Evolutionary conservation across 2,888 invertebrate species (phyloP).

Genomic region (Cyclophora albipunctata): DNA sequence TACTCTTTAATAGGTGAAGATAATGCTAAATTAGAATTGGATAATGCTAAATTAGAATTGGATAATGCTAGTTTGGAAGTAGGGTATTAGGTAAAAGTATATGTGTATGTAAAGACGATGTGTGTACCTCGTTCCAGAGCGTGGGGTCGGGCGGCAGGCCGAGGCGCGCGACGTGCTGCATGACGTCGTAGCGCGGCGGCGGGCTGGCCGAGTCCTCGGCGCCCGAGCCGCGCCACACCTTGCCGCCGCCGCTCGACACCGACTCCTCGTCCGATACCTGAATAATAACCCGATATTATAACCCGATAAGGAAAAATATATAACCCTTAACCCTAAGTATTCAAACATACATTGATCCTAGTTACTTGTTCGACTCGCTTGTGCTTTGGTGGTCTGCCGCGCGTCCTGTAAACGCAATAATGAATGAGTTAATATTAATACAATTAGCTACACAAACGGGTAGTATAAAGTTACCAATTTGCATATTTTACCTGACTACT

Average conservation of each 20-base stretch:
- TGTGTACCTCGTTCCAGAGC: constrained; percentile 47
- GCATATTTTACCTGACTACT: constrained; percentile 23
- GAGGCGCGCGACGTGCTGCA: constrained; percentile 38
- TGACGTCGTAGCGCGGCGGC: constrained; percentile 63
- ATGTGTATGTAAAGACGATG: too few relatives aligned
- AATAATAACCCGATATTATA: neutral
- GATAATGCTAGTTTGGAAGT: neutral
- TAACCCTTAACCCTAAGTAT: too few relatives aligned
- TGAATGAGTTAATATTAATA: neutral
- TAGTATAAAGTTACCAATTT: too few relatives aligned
- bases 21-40: too few relatives aligned
- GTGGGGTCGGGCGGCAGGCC: constrained; percentile 45
- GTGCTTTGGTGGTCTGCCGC: constrained; percentile 63
- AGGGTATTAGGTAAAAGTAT: neutral
- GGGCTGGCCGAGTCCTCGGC: constrained; percentile 47
- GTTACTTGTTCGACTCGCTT: constrained; percentile 57
- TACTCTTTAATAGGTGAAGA: neutral
- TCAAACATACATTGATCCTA: constrained; percentile 49
- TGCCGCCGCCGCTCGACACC: constrained; percentile 43
- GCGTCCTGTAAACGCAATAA: constrained; percentile 25
- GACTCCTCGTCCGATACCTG: constrained; percentile 65
- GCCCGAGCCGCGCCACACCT: constrained; percentile 65
- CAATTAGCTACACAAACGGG: constrained; percentile 26
- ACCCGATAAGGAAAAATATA: too few relatives aligned
- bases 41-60: too few relatives aligned